phyloP scores from a whole-genome alignment of 2,888 invertebrate species.

The Nowickia ferox region DNA sequence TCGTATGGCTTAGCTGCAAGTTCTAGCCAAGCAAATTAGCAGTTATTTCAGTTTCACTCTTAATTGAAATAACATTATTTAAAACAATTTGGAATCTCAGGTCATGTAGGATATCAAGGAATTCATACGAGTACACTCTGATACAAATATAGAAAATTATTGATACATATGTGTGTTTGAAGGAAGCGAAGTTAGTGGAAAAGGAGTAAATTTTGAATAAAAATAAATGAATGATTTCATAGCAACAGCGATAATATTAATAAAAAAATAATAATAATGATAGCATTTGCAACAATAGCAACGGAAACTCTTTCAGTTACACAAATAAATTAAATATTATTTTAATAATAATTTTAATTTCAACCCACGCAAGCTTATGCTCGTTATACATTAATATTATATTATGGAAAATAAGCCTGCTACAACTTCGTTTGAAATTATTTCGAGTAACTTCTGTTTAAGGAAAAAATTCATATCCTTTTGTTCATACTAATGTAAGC shows the following conservation, averaged over 20 bases:
- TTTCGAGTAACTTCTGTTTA: too few species aligned
- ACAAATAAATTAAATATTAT: slow-evolving; percentile 25
- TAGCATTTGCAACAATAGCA: slow-evolving; percentile 11
- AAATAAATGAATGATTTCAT: slow-evolving; percentile 47
- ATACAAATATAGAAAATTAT: not conserved
- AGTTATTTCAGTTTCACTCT: too few species aligned
- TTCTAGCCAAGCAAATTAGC: too few species aligned
- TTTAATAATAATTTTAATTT: slow-evolving; percentile 30
- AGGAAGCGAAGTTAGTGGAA: not conserved
- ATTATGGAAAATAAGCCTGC: too few species aligned
- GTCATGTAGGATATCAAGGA: too few species aligned
- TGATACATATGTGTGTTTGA: not conserved
- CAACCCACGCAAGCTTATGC: not conserved
- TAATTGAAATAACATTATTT: too few species aligned
- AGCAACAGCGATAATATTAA: not conserved
- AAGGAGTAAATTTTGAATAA: slow-evolving; percentile 31
- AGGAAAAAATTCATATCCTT: too few species aligned
- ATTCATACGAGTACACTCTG: not conserved
- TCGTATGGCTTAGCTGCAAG: too few species aligned
- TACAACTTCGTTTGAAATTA: too few species aligned
- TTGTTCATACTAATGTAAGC: too few species aligned
- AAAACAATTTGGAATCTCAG: too few species aligned
- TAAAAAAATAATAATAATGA: slow-evolving; percentile 1
- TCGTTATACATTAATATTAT: too few species aligned
- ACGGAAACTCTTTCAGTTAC: slow-evolving; percentile 28